These are phyloP conservation scores for Leptodactylus fuscus DNA, from an alignment of 2,113 vertebrate species.

Conservation along the genomic window DNA sequence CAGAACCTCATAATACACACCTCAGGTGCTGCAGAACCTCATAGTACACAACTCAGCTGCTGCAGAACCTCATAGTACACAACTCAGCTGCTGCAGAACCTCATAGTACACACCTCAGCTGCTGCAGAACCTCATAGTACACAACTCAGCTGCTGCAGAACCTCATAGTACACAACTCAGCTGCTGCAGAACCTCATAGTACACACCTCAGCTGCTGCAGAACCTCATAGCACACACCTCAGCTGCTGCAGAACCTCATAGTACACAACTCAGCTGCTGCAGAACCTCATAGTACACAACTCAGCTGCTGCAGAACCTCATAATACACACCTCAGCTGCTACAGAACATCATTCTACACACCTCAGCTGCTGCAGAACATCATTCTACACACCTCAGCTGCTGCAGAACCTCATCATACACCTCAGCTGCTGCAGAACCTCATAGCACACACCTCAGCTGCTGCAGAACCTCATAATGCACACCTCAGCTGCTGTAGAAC, in stretches of 20 bases:
- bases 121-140: no score
- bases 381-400: not conserved
- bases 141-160: no score
- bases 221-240: not conserved
- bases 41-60: no score
- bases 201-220: not conserved
- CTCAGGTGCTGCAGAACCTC: no score
- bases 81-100: no score
- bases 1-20: not conserved
- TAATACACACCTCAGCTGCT: not conserved
- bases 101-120: no score
- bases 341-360: not conserved
- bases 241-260: not conserved
- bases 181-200: no score
- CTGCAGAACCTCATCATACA: not conserved
- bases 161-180: no score
- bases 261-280: not conserved
- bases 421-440: not conserved
- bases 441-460: not conserved
- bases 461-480: not conserved
- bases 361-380: not conserved
- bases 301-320: not conserved
- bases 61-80: no score
- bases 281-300: not conserved
- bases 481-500: not conserved